Percentiles rank a stretch among this genome's conserved stretches.
These are phyloP conservation scores for Mustela nigripes DNA, from an alignment of 2,113 vertebrate species.

Conservation along the genomic window DNA sequence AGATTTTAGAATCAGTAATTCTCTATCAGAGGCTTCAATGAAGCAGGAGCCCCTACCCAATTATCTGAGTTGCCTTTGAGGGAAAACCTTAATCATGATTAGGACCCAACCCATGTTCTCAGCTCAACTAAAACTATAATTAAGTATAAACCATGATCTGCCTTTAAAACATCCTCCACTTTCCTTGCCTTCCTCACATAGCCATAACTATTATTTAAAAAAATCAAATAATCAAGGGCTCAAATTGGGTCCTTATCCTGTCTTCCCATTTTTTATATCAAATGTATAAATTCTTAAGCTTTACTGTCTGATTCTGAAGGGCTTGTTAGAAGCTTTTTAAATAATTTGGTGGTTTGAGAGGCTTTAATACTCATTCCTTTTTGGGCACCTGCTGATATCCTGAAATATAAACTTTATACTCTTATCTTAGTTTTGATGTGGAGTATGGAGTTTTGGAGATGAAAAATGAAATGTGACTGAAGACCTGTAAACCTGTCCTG, in stretches of 20 bases:
- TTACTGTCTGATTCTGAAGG: slow-evolving; percentile 61
- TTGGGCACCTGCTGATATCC: slow-evolving; percentile 32
- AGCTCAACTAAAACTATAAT: slow-evolving; percentile 67
- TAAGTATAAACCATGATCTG: slow-evolving; percentile 80
- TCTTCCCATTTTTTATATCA: slow-evolving; percentile 56
- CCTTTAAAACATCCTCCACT: slow-evolving; percentile 69
- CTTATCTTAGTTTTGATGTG: slow-evolving; percentile 57
- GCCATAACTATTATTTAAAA: not conserved
- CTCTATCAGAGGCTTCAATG: not conserved
- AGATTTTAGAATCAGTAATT: slow-evolving; percentile 72
- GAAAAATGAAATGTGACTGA: slow-evolving; percentile 55
- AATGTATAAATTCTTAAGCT: slow-evolving; percentile 70
- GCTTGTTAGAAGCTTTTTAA: slow-evolving; percentile 41
- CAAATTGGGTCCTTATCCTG: slow-evolving; percentile 39
- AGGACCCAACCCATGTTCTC: slow-evolving; percentile 39
- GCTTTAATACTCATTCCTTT: slow-evolving; percentile 56
- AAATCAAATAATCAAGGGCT: slow-evolving; percentile 51
- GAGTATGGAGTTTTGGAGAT: slow-evolving; percentile 19
- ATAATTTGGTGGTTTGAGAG: slow-evolving; percentile 64
- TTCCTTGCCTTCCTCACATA: slow-evolving; percentile 48
- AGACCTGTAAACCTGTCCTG: slow-evolving; percentile 20
- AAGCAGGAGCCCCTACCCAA: slow-evolving; percentile 12
- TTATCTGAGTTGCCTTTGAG: slow-evolving; percentile 45
- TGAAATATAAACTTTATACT: slow-evolving; percentile 55
- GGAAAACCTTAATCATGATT: slow-evolving; percentile 29